These are phyloP conservation scores for Daubentonia madagascariensis DNA, from an alignment of 2,113 vertebrate species.

Conservation along the genomic window DNA sequence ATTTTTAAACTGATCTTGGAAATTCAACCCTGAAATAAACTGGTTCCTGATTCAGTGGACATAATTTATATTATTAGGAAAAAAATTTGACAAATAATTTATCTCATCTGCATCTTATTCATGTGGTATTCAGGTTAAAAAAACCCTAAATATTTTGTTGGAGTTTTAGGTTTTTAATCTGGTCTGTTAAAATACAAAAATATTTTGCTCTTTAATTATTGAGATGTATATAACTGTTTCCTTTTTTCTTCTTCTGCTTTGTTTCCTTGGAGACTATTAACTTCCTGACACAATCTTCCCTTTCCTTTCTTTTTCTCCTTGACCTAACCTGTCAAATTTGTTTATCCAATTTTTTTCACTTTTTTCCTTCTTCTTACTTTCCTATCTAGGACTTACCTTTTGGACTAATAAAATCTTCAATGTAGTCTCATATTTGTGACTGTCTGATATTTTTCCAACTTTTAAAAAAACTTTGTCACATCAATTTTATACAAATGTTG, in stretches of 20 bases:
- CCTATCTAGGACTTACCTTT: neutral
- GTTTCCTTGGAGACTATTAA: neutral
- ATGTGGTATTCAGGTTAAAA: neutral
- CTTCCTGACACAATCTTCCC: neutral
- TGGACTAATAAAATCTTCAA: neutral
- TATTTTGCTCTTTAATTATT: neutral
- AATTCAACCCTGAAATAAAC: neutral
- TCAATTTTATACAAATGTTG: neutral
- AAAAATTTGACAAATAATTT: neutral
- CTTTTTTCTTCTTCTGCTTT: neutral
- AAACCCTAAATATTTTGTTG: neutral
- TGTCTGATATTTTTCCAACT: neutral
- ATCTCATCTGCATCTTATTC: neutral
- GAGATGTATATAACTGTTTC: neutral
- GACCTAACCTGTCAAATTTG: neutral
- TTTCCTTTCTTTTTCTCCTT: neutral
- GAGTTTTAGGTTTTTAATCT: neutral
- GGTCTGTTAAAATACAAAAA: neutral
- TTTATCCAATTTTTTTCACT: neutral
- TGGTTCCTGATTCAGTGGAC: neutral
- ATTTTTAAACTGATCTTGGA: neutral
- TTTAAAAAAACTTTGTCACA: neutral
- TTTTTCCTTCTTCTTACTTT: neutral
- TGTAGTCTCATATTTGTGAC: neutral
- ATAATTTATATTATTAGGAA: neutral